Base-by-base conservation (phyloP, 2,797 vertebrate genomes). In the Anableps anableps region DNA sequence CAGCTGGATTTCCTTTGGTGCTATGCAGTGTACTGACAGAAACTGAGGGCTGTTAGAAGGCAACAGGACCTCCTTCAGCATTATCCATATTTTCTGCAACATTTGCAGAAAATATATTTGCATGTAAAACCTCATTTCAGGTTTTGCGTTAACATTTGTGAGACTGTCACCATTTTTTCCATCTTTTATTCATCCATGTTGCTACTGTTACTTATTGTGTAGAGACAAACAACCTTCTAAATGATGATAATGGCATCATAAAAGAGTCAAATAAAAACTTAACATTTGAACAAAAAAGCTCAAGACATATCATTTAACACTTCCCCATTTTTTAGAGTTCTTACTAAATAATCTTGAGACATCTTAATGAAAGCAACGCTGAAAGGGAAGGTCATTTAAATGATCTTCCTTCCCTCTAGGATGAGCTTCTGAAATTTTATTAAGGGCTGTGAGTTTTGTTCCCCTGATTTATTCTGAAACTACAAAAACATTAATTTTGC, bases 381-480 rank as follows among this genome's bases (percentile, higher is more conserved):
- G 78, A 88, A 83, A 71, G 26, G 70, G 80, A 82, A 85, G 72
- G 79, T 47, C 80, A 84, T 90, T 82, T 79, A 71, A 80, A 41
- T 58, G 4, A 6, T 14, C 60, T 75, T 64, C 80, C 41, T 68
- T 77, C 68, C 68, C 29, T 68, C 58, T 38, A 41, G 84, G 86
- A 90, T 74, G 34, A 87, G 78, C 66, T 76, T 38, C 72, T 71
- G 73, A 84, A 86, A 83, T 84, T 82, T 74, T 77, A 47, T 53
- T 80, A 72, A 38, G 23, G 80, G 38, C 66, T 72, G 58, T 48
- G 62, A 87, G 74, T 80, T 91, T 82, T 38, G 43, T 85, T 83
- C 88, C 88, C 92, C 83, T 66, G 81, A 82, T 26, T 50, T 82
- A 78, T 91, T 91, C 77, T 85, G 77, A 88, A 92, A 88, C 66